A percentile compares a stretch with the other conserved stretches of the same genome.
Evolutionary conservation across 2,113 vertebrate genomes (phyloP).

Genomic region (Eulemur macaco): DNA sequence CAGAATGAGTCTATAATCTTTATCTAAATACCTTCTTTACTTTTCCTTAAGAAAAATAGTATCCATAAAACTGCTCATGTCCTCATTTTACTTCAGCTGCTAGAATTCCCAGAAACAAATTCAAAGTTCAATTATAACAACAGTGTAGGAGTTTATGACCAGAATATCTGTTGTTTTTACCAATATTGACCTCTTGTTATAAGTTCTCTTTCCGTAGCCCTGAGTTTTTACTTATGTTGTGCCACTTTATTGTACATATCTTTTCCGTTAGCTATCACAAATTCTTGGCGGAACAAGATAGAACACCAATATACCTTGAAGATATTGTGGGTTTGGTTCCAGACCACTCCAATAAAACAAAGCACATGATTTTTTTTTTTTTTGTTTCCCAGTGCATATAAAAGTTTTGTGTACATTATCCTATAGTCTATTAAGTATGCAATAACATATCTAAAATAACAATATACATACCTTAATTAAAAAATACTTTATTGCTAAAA

Average conservation of each 20-base stretch:
- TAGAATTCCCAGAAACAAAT: not conserved
- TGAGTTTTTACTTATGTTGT: not conserved
- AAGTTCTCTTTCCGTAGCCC: not conserved
- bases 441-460: not conserved
- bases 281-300: not conserved
- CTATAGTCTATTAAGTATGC: not conserved
- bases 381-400: not conserved
- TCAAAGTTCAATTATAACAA: not conserved
- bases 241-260: not conserved
- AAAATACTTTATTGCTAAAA: not conserved
- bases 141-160: not conserved
- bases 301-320: not conserved
- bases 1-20: not conserved
- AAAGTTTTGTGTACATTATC: not conserved
- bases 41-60: not conserved
- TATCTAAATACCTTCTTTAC: not conserved
- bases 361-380: not conserved
- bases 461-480: not conserved
- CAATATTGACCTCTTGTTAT: not conserved
- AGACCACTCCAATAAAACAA: not conserved
- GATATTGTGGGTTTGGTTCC: not conserved
- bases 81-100: not conserved
- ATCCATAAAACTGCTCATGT: too few species aligned
- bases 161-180: not conserved
- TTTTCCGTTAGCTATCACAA: not conserved